Evolutionary conservation across 2,797 vertebrate species (phyloP), one percentile per base, ranked within the genome.

Genomic region (Scarus forsteni): DNA sequence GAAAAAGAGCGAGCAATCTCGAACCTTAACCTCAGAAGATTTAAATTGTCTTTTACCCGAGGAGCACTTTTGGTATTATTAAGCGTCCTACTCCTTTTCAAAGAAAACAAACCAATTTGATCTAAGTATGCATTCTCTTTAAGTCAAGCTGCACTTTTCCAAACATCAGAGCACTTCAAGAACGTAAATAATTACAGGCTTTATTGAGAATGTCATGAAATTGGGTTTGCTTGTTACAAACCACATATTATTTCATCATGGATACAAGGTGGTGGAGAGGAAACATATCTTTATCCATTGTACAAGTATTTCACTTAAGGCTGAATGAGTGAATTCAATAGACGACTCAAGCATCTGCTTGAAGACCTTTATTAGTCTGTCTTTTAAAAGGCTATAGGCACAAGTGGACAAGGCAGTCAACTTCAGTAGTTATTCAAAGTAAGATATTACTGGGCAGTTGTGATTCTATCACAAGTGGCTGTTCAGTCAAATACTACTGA

Each of bases 161-260:
- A 75, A 78, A 66, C 63, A 67, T 68, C 48, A 71, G 72, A 87
- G 87, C 92, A 91, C 92, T 92, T 88, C 87, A 85, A 81, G 78
- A 79, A 80, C 85, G 70, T 80, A 70, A 91, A 91, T 92, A 93
- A 93, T 93, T 91, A 73, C 79, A 91, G 85, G 77, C 73, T 85
- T 77, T 85, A 85, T 73, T 15, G 79, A 77, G 65, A 79, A 80
- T 84, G 75, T 80, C 79, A 76, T 60, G 64, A 80, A 70, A 86
- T 78, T 76, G 73, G 76, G 44, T 79, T 73, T 43, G 80, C 79
- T 73, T 85, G 83, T 89, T 85, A 86, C 73, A 75, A 77, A 75
- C 80, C 81, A 70, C 81, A 73, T 78, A 89, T 92, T 88, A 91
- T 85, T 75, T 76, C 81, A 58, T 82, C 78, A 55, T 56, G 77